Conservation (phyloP, 2,888 invertebrate species). For the Scotopteryx bipunctaria region DNA sequence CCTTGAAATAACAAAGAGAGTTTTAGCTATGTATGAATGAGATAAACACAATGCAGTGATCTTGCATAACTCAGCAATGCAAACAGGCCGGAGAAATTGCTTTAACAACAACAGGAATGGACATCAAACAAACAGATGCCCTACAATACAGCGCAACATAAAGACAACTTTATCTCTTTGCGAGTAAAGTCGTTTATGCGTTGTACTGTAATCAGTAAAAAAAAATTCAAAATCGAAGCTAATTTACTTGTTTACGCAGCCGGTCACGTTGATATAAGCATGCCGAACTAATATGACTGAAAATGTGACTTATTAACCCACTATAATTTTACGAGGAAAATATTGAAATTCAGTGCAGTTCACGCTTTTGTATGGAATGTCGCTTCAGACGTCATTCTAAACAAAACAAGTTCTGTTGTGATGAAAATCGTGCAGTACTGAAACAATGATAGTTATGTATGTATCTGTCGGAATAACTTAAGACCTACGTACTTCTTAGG, state of each 20-base stretch:
- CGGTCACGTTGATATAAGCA: conserved; percentile 16
- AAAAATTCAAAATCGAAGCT: conserved; percentile 7
- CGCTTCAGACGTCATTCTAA: no score
- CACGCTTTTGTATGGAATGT: no score
- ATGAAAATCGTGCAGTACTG: no score
- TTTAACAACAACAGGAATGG: conserved; percentile 26
- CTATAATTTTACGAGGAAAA: no score
- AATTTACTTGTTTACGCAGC: conserved; percentile 11
- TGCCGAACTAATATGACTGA: conserved; percentile 14
- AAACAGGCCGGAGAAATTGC: conserved; percentile 43
- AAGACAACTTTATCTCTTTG: conserved; percentile 9
- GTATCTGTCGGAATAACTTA: no score
- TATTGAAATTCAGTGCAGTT: no score
- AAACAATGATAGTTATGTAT: no score
- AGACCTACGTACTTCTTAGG: no score
- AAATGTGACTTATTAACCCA: conserved; percentile 10
- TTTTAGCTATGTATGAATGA: background rate
- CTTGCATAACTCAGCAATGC: conserved; percentile 11
- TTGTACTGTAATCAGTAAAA: background rate
- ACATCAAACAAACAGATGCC: conserved; percentile 24
- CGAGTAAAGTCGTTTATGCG: background rate
- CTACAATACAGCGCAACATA: background rate
- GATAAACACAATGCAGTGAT: background rate
- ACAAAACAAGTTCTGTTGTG: no score
- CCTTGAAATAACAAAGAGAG: background rate